Evolutionary conservation across 2,888 invertebrate species (phyloP), one percentile per base, ranked within the genome.

Genomic region (Heliconius ethilla): DNA sequence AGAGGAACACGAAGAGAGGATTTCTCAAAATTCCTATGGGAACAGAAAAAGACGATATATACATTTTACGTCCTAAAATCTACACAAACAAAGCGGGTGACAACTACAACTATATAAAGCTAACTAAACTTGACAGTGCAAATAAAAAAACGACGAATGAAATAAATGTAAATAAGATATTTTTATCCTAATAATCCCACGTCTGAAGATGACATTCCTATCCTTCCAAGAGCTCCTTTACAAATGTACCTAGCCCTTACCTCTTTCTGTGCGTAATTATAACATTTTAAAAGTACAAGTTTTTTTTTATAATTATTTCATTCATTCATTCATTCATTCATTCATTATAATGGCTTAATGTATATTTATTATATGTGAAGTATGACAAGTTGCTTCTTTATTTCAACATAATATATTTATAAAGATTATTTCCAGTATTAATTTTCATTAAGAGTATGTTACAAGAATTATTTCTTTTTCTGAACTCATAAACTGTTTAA

Each of bases 201-300:
- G 72, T 72, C 72, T 72, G 72, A 72, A 72, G 72, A 72, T 29
- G 72, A 72, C 72, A 72, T 55, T n/a, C 40, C 55, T 33, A 55
- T 72, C 72, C 51, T 72, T 11, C 33, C 72, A 29, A 72, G 72
- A 72, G 72, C 29, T 72, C 59, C 59, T 72, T 70, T 72, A 72
- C 59, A 72, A 72, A 72, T 72, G 59, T 33, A 11, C n/a, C 22
- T n/a, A 33, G 27, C 72, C 25, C 59, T 55, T 15, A 37, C 37
- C 59, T 55, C 37, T 25, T 72, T 33, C 72, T 72, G 33, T 72
- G n/a, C 59, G 59, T 37, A 72, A 72, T 72, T 72, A 72, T 72
- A 18, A 72, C 33, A 15, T 55, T 59, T 59, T 72, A 59, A 72
- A 72, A 51, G 29, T 65, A 65, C 45, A 27, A 29, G 67, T 9